These are phyloP conservation scores for Urocyon cinereoargenteus DNA, from an alignment of 2,797 vertebrate species.

Conservation along the genomic window DNA sequence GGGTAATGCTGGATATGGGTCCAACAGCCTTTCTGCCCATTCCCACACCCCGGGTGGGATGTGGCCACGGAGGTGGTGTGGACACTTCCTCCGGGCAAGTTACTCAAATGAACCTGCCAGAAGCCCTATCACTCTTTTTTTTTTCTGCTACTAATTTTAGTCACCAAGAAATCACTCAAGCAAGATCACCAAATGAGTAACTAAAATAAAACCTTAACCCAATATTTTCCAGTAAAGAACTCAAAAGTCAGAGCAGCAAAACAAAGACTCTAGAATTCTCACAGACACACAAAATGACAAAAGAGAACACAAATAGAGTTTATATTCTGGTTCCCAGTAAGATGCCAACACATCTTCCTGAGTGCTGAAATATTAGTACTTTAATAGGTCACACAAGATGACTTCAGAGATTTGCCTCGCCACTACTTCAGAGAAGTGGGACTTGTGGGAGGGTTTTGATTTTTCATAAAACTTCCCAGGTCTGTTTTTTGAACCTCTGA, in stretches of 20 bases:
- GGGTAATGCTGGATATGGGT: neutral
- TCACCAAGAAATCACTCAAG: constrained; percentile 70
- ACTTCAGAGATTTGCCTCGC: neutral
- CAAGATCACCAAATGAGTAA: constrained; percentile 49
- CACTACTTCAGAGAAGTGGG: neutral
- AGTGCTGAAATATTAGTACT: neutral
- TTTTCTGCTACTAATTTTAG: constrained; percentile 42
- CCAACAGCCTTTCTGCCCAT: neutral
- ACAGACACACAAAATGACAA: neutral
- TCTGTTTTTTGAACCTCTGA: constrained; percentile 46
- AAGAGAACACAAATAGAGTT: neutral
- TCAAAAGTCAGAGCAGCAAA: constrained; percentile 38
- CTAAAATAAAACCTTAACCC: constrained; percentile 65
- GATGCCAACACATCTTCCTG: neutral
- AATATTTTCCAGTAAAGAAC: constrained; percentile 46
- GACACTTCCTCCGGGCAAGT: neutral
- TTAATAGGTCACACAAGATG: constrained; percentile 5
- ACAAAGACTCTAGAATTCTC: constrained; percentile 52
- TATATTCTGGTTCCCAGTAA: constrained; percentile 2
- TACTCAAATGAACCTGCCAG: constrained; percentile 28
- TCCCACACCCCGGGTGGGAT: neutral
- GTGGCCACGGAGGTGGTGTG: neutral
- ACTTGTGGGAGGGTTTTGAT: neutral
- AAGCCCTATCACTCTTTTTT: neutral
- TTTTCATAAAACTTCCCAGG: neutral